A percentile compares a stretch with the other conserved stretches of the same genome.
phyloP scores from a whole-genome alignment of 2,888 invertebrate genomes.

The Habrosyne pyritoides region DNA sequence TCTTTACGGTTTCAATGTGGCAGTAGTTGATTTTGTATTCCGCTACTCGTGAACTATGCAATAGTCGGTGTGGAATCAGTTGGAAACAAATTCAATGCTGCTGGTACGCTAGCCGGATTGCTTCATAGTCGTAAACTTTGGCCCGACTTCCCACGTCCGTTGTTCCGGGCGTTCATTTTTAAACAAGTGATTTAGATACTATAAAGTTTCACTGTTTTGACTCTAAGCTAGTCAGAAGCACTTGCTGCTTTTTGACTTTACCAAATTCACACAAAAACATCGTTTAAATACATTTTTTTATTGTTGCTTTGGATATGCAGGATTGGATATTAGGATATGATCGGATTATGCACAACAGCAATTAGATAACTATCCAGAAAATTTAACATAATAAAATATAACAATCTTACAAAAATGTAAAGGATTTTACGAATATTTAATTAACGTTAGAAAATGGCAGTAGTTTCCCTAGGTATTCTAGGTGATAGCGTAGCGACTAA shows the following conservation, averaged over 20 bases:
- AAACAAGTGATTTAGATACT: constrained; percentile 67
- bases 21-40: constrained; percentile 58
- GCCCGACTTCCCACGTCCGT: constrained; percentile 56
- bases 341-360: too few species aligned
- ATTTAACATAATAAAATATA: too few species aligned
- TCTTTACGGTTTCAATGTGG: constrained; percentile 47
- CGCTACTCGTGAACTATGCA: constrained; percentile 63
- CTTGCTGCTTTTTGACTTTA: neutral
- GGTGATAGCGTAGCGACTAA: constrained; percentile 57
- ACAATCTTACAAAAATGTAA: neutral
- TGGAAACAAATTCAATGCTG: constrained; percentile 65
- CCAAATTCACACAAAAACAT: neutral
- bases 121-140: constrained; percentile 66
- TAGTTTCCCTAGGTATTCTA: constrained; percentile 12
- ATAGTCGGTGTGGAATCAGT: constrained; percentile 56
- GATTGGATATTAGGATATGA: too few species aligned
- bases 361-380: too few species aligned
- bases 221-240: constrained; percentile 13
- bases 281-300: too few species aligned
- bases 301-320: too few species aligned
- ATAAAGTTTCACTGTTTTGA: constrained; percentile 46
- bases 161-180: constrained; percentile 64
- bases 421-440: too few species aligned
- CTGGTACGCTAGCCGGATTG: constrained; percentile 48
- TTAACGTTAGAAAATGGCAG: neutral